phyloP scores from a whole-genome alignment of 2,113 vertebrate genomes.

The Edolisoma coerulescens region DNA sequence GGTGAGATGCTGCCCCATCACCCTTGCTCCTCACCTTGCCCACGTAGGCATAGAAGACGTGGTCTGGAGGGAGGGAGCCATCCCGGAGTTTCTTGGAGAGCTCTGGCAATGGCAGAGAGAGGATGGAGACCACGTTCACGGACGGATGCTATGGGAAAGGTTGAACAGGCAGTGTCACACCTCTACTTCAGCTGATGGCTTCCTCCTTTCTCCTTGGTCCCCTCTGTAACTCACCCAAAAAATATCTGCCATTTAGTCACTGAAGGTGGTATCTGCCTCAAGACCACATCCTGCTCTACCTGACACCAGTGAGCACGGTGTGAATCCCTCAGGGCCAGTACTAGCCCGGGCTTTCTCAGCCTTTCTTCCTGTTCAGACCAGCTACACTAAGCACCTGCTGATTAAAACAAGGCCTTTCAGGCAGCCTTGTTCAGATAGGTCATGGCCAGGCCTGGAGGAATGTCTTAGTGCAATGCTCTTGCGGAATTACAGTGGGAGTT shows the following conservation, averaged over 20 bases:
- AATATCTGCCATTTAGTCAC: neutral
- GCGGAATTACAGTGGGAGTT: neutral
- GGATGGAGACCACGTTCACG: constrained; percentile 26
- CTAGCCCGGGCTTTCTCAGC: neutral
- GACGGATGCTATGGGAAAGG: constrained; percentile 58
- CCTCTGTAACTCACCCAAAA: neutral
- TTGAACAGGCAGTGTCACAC: neutral
- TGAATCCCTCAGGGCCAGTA: neutral
- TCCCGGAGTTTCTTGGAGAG: constrained; percentile 66
- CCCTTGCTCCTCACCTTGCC: constrained; percentile 72
- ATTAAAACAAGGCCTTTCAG: neutral
- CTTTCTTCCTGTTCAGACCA: neutral
- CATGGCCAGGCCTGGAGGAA: neutral
- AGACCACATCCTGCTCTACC: neutral
- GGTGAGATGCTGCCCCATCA: accelerated
- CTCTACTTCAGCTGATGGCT: neutral
- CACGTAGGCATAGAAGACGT: constrained; percentile 77
- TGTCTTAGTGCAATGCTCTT: neutral
- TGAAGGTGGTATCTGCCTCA: neutral
- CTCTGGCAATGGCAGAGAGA: constrained; percentile 70
- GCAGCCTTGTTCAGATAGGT: neutral
- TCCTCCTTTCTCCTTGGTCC: neutral
- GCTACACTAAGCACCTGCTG: neutral
- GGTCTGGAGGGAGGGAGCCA: constrained; percentile 67
- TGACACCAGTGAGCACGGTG: accelerated